Base-by-base conservation (phyloP, 2,888 invertebrate species). In the Acanthoscelides obtectus region DNA sequence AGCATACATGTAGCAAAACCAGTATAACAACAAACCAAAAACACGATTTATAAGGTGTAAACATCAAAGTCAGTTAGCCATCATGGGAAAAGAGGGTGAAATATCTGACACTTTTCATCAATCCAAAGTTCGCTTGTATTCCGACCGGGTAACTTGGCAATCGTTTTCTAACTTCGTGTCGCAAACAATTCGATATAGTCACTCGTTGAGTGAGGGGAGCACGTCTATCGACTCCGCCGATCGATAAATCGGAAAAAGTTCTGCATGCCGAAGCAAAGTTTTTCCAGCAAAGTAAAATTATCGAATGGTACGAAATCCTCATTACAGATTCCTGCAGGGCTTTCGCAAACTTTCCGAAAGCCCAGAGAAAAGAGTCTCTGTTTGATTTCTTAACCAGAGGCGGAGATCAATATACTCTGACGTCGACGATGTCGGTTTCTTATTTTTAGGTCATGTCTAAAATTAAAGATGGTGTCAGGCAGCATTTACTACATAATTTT, bases 211-310 rank as follows among this genome's bases (percentile, higher is more conserved):
- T 1, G 3, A 6, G 45, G 17, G 12, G 45, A 12, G 17, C 25
- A 25, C 45, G 45, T 45, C 45, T 17, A 45, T 45, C 45, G 45
- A 45, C 45, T 45, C 45, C 45, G 45, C 12, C 12, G 74, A 77
- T 79, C 79, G 76, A 80, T 80, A 45, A 79, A 79, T 77, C 76
- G 77, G 77, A 73, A 79, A 68, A 81, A 80, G 79, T 81, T 82
- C 80, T 81, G 79, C 81, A 81, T 81, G 77, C 79, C 80, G 77
- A 80, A 80, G 80, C 79, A 80, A 81, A 81, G 79, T 80, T 81
- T 80, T 72, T 77, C 78, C 77, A 12, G 79, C 79, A 77, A 78
- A 79, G 80, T 79, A 80, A 80, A 82, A 81, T 81, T 81, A 81
- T 80, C 80, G 81, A 81, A 81, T 80, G 79, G 77, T 80, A 77